Evolutionary conservation across 2,888 invertebrate species (phyloP).

Genomic region (Tyria jacobaeae): DNA sequence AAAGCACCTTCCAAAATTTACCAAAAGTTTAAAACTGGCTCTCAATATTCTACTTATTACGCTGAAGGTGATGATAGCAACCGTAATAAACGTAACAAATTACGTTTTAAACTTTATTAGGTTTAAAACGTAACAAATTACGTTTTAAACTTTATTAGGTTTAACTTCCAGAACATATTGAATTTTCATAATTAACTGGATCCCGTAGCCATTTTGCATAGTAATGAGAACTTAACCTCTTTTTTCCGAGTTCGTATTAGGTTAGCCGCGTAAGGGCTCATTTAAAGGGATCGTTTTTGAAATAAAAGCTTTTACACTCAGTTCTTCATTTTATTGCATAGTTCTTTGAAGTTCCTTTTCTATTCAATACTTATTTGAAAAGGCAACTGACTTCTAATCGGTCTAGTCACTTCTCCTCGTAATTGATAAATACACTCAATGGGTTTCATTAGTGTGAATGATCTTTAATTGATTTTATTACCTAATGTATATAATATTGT

Average conservation of each 20-base stretch:
- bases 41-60: not conserved
- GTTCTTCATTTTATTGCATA: too few species aligned
- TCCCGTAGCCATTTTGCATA: slow-evolving; percentile 28
- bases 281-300: not conserved
- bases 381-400: too few species aligned
- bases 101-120: slow-evolving; percentile 2
- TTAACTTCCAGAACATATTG: slow-evolving; percentile 20
- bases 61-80: not conserved
- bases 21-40: not conserved
- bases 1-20: not conserved
- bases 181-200: slow-evolving; percentile 38
- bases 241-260: not conserved
- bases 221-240: slow-evolving; percentile 12
- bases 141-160: slow-evolving; percentile 4
- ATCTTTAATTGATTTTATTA: too few species aligned
- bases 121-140: slow-evolving; percentile 1
- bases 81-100: not conserved
- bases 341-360: too few species aligned
- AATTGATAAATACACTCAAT: too few species aligned
- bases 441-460: too few species aligned
- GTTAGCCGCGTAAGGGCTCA: not conserved
- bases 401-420: too few species aligned
- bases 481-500: too few species aligned
- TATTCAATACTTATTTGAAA: too few species aligned
- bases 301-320: not conserved